phyloP scores from a whole-genome alignment of 1,140 invertebrate genomes.

The Drosophila tristis region DNA sequence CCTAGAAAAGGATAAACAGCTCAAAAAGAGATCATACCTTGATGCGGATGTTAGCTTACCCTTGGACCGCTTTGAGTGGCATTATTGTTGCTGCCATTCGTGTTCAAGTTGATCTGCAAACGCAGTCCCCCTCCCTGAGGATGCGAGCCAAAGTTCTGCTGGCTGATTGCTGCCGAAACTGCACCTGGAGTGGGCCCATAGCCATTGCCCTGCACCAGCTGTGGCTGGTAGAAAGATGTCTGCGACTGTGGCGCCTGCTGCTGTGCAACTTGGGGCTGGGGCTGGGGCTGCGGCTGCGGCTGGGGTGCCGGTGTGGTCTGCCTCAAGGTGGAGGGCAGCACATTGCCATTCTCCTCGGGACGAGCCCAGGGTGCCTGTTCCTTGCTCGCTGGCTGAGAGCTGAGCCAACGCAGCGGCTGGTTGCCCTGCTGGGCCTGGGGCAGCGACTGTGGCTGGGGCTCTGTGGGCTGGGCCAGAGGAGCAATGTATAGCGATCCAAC shows the following conservation, averaged over 20 bases:
- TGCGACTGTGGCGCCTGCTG: conserved; percentile 28
- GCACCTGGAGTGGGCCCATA: conserved; percentile 30
- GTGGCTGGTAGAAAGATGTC: conserved; percentile 41
- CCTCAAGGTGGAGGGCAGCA: conserved; percentile 68
- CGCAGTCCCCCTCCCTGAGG: conserved; percentile 62
- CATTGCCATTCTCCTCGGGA: conserved; percentile 77
- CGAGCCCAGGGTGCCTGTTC: conserved; percentile 80
- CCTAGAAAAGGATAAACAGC: conserved; percentile 39
- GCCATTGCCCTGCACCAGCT: conserved; percentile 58
- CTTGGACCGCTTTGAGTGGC: conserved; percentile 66
- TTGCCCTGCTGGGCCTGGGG: conserved; percentile 48
- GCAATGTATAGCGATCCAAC: conserved; percentile 82
- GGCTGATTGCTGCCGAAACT: conserved; percentile 23
- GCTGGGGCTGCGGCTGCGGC: neutral
- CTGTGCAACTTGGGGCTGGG: conserved; percentile 44
- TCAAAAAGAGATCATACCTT: neutral
- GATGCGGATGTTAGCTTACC: conserved; percentile 32
- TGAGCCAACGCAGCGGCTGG: conserved; percentile 72
- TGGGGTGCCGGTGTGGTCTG: conserved; percentile 59
- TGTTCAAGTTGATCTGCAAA: conserved; percentile 71
- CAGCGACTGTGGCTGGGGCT: conserved; percentile 59
- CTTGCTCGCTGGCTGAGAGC: conserved; percentile 66
- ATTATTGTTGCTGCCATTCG: conserved; percentile 57
- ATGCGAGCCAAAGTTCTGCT: conserved; percentile 70
- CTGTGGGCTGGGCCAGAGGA: conserved; percentile 71